Evolutionary conservation across 2,888 invertebrate genomes (phyloP), one percentile per base, ranked within the genome.

Genomic region (Vandiemenella viatica): DNA sequence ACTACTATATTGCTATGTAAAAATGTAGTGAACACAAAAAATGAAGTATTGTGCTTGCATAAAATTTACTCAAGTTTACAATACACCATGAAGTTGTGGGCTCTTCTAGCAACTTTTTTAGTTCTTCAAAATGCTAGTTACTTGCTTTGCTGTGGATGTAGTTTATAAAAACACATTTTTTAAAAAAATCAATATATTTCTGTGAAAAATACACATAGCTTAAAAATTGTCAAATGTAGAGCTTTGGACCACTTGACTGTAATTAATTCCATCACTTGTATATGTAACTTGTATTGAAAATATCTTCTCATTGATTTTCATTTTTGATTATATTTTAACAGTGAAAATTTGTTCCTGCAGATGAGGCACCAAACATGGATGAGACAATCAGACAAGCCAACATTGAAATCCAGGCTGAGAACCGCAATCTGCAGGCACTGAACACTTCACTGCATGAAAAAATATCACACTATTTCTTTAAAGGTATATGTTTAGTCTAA

Each of bases 381-480:
- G 88, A 88, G 61, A 80, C 82, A 1, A 79, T 95, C 17, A 77
- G 84, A 38, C 82, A 88, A 55, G 83, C 91, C 18, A 87, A 93
- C 62, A 78, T 80, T 47, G 87, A 91, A 62, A 76, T 95, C 52
- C 88, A 91, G 62, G 79, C 77, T 1, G 96, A 97, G 70, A 96
- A 93, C 68, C 76, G 84, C 41, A 83, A 86, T 56, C 75, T 97
- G n/a, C 91, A 95, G 69, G 84, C 84, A 21, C 71, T 92, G 47
- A 88, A 89, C 60, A 92, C 93, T 3, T 80, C 86, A 5, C 72
- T 96, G 37, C 96, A 96, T 62, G 91, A 93, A 68, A 82, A 13
- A 84, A 57, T 90, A 95, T 63, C 95, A 95, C 62, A 83, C 86
- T 13, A 89, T 90, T 73, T 90, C 88, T 43, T 69, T 95, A 18